Conservation (phyloP, 2,113 vertebrate genomes). For the Ammodytes marinus region DNA sequence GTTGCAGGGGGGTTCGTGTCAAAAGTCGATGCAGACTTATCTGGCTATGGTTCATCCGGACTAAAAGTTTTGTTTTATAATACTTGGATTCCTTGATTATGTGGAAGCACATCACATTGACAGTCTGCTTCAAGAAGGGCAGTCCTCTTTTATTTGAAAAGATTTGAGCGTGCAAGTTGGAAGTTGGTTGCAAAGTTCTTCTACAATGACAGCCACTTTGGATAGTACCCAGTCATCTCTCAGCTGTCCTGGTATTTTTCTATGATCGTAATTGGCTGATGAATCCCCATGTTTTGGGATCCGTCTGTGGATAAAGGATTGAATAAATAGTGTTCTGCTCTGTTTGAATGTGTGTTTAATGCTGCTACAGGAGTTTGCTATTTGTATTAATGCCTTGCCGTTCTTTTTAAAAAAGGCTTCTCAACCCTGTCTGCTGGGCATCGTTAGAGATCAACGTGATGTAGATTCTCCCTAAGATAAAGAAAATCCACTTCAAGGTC, state of each 20-base stretch:
- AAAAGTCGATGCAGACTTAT: constrained; percentile 13
- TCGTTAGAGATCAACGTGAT: constrained; percentile 32
- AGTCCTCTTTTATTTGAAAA: neutral
- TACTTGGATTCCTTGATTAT: neutral
- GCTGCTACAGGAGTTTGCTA: neutral
- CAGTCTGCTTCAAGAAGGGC: neutral
- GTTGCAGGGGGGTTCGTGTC: neutral
- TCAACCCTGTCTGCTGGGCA: constrained; percentile 27
- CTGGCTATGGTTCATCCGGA: neutral
- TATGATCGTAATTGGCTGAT: constrained; percentile 50
- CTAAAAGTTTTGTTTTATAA: neutral
- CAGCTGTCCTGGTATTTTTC: constrained; percentile 32
- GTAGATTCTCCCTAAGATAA: constrained; percentile 25
- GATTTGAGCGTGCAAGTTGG: neutral
- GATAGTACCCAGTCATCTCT: constrained; percentile 10
- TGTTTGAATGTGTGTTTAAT: constrained; percentile 3
- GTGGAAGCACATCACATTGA: neutral
- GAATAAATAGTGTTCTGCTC: constrained; percentile 20
- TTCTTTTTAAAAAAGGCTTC: constrained; percentile 14
- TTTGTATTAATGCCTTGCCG: constrained; percentile 35
- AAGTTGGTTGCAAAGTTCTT: neutral
- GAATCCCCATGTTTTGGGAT: constrained; percentile 28
- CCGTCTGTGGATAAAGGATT: constrained; percentile 45
- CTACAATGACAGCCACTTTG: constrained; percentile 12
- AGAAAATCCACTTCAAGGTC: constrained; percentile 33